These are phyloP conservation scores for Nomada hirtipes DNA, from an alignment of 2,888 invertebrate genomes.

Conservation along the genomic window DNA sequence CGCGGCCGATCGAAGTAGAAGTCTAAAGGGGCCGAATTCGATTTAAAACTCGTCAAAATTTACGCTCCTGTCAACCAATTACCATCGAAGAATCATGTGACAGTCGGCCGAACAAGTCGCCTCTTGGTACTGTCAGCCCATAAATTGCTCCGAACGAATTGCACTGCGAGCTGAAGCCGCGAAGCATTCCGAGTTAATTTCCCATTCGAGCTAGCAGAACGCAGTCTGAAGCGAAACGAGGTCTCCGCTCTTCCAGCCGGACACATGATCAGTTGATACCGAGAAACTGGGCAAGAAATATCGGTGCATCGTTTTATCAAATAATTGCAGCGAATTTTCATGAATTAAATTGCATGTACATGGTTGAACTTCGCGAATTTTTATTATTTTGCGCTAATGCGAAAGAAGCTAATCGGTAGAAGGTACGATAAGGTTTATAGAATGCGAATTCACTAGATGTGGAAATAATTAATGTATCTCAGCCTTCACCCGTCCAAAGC, in stretches of 20 bases:
- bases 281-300: neutral
- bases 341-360: no score
- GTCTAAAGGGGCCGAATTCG: neutral
- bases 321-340: neutral
- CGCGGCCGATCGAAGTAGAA: neutral
- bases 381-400: no score
- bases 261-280: neutral
- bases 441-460: no score
- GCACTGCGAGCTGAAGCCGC: conserved; percentile 32
- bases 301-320: neutral
- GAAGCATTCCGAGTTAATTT: conserved; percentile 50
- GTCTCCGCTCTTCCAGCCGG: neutral
- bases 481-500: no score
- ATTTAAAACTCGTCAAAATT: conserved; percentile 27
- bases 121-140: conserved; percentile 40
- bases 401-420: no score
- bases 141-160: conserved; percentile 52
- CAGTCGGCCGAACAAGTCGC: conserved; percentile 43
- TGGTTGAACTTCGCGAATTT: no score
- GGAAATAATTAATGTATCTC: no score
- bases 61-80: conserved; percentile 39
- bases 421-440: no score
- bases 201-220: conserved; percentile 41
- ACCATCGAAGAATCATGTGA: conserved; percentile 50
- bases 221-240: conserved; percentile 31